Evolutionary conservation across 2,797 vertebrate genomes (phyloP).

Genomic region (Enteromius radiatus): DNA sequence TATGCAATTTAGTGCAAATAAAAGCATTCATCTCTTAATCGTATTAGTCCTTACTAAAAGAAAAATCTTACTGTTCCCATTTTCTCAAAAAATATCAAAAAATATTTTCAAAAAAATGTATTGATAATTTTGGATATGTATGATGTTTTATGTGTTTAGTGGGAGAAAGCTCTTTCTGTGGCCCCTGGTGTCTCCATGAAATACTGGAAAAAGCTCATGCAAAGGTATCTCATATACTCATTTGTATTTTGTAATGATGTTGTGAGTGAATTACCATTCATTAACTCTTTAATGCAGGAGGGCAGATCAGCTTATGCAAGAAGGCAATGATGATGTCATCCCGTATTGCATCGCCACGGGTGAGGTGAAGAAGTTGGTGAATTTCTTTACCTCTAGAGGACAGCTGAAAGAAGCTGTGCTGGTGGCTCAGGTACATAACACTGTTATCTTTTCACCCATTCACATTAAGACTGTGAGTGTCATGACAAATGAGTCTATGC

Average conservation of each 20-base stretch:
- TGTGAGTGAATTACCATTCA: background rate
- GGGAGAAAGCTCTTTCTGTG: conserved; percentile 94
- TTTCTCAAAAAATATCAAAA: too few relatives aligned
- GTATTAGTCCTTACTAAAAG: background rate
- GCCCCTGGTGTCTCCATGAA: conserved; percentile 96
- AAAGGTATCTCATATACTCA: conserved; percentile 80
- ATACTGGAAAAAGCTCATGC: conserved; percentile 97
- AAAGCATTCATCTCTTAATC: background rate
- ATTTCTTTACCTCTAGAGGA: conserved; percentile 91
- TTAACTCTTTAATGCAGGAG: background rate
- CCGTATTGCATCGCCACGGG: conserved; percentile 92
- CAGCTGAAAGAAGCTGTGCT: conserved; percentile 92
- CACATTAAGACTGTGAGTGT: background rate
- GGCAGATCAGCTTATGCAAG: conserved; percentile 66
- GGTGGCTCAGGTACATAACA: conserved; percentile 85
- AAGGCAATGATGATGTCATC: conserved; percentile 92
- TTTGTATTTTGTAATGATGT: background rate
- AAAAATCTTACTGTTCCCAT: background rate
- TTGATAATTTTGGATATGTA: background rate
- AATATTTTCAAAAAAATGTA: too few relatives aligned
- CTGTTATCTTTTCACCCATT: background rate
- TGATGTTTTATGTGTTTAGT: conserved; percentile 75
- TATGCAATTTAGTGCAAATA: background rate
- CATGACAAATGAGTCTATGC: background rate
- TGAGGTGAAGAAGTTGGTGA: conserved; percentile 88